Evolutionary conservation across 2,888 invertebrate species (phyloP), one percentile per base, ranked within the genome.

Genomic region (Polydrusus pterygomalis): DNA sequence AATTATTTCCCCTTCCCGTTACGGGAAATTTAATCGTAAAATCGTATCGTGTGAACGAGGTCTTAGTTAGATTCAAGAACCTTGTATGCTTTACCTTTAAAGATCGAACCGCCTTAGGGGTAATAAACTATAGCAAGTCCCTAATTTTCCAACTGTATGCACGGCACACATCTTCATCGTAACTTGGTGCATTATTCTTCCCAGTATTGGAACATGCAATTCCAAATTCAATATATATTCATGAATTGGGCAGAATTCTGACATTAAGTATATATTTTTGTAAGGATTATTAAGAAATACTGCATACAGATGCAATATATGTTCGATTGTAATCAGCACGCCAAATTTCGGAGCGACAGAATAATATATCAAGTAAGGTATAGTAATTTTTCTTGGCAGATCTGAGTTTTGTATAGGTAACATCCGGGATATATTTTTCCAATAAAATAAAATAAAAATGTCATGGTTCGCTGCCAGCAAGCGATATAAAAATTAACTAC

Each of bases 161-260:
- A 47, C 20, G 45, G 15, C 49, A 45, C 64, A 45, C 18, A 64
- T 64, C 45, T 64, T 20, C 11, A 17, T 25, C 30, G 47, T 45
- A 63, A 64, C 47, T 43, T 11, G 15, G 18, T 9, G 38, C 17
- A 60, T 38, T 38, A 60, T 38, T 60, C 18, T 38, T 60, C 40
- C 13, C 49, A 63, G 51, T 71, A 63, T 71, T 71, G 43, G 63
- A 45, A 63, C 40, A 49, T 11, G 70, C 49, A 71, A 71, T 71
- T 63, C 51, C 34, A 71, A 63, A 49, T 71, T 63, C 70, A 64
- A 71, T 71, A 71, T 71, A 63, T 71, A 71, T 71, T 71, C 70
- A 71, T 71, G 70, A 71, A 71, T 71, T 43, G 70, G 54, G 70
- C 25, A 58, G 47, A 47, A 69, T 60, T 69, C 34, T 30, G 45